Conservation (phyloP, 2,888 invertebrate species). For the Eilema depressum region DNA sequence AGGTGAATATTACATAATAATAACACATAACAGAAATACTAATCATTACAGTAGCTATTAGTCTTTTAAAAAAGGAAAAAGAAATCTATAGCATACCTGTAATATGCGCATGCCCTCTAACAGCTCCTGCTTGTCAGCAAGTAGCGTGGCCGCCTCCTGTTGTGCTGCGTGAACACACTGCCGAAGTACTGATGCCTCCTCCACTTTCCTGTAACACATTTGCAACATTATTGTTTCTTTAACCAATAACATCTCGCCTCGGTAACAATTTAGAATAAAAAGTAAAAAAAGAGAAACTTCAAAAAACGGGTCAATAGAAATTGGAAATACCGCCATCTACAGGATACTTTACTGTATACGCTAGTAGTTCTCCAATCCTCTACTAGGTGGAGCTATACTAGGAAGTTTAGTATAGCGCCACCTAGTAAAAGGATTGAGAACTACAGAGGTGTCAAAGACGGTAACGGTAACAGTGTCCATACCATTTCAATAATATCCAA, state of each 20-base stretch:
- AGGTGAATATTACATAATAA: no score
- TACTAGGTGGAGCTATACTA: no score
- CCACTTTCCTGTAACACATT: conserved; percentile 71
- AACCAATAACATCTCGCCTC: background rate
- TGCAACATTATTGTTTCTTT: background rate
- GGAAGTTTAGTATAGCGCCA: no score
- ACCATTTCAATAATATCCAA: no score
- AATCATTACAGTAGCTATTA: no score
- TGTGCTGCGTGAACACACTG: conserved; percentile 89
- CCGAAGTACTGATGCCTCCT: conserved; percentile 76
- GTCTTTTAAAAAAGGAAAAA: no score
- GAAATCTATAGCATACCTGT: conserved; percentile 78
- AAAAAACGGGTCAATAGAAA: no score
- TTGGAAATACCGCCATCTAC: background rate
- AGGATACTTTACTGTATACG: background rate
- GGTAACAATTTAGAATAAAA: no score
- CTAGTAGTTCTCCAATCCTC: no score
- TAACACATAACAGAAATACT: no score
- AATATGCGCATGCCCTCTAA: conserved; percentile 90
- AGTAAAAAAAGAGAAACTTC: no score
- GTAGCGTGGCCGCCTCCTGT: conserved; percentile 90
- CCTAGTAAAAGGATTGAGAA: no score
- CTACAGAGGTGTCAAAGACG: background rate
- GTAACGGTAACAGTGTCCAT: background rate
- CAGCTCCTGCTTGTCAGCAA: conserved; percentile 91